Percentiles rank a stretch among this genome's conserved stretches.
Conservation (phyloP, 2,797 vertebrate genomes). For the Pantherophis vulpinus region DNA sequence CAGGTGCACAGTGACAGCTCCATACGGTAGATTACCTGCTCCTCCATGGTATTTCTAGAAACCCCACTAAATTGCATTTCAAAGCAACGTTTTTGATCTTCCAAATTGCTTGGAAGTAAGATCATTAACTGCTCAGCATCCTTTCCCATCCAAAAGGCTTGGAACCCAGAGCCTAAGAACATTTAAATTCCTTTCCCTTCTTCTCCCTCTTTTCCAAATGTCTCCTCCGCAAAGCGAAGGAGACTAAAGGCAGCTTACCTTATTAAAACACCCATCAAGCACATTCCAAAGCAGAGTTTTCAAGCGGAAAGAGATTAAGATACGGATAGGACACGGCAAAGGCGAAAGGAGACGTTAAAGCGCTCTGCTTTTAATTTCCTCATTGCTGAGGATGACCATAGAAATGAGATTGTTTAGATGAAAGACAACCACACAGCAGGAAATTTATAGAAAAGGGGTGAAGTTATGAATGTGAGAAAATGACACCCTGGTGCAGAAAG, state of each 20-base stretch:
- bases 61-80: background rate
- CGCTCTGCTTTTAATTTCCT: conserved; percentile 29
- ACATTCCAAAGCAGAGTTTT: background rate
- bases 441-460: conserved; percentile 12
- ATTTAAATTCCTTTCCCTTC: conserved; percentile 15
- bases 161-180: background rate
- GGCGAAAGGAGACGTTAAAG: conserved; percentile 7
- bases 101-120: background rate
- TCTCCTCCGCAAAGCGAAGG: background rate
- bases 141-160: background rate
- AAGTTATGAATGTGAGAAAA: conserved; percentile 29
- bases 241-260: background rate
- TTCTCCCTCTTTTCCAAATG: background rate
- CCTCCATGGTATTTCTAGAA: background rate
- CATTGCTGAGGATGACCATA: background rate
- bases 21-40: background rate
- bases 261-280: background rate
- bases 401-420: background rate
- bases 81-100: background rate
- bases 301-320: background rate
- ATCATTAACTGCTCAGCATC: background rate
- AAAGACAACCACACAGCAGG: background rate
- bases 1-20: background rate
- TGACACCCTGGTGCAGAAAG: background rate
- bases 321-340: background rate